Conservation (phyloP, 2,113 vertebrate species). For the Psittacula cyanocephala region DNA sequence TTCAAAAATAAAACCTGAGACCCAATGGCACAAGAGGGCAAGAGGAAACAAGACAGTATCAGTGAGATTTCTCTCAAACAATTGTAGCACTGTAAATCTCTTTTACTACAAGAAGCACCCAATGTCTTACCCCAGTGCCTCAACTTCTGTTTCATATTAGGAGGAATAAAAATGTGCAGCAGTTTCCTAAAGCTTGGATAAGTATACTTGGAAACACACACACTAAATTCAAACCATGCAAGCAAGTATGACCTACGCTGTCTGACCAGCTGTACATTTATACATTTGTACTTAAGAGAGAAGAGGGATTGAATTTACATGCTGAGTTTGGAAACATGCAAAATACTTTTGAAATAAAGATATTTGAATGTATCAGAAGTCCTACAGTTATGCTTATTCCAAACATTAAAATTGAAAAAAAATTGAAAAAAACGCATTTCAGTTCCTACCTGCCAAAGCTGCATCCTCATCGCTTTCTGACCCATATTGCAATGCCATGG, state of each 20-base stretch:
- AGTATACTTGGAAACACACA: not conserved
- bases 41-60: not conserved
- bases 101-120: not conserved
- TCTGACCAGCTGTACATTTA: not conserved
- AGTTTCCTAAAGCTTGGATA: not conserved
- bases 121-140: not conserved
- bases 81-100: not conserved
- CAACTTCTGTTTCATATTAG: not conserved
- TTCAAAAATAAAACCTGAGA: not conserved
- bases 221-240: not conserved
- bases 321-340: not conserved
- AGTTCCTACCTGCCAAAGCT: slow-evolving; percentile 86
- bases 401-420: not conserved
- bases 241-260: not conserved
- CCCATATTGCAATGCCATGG: slow-evolving; percentile 96
- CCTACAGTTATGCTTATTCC: not conserved
- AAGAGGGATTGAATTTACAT: not conserved
- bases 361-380: not conserved
- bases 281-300: not conserved
- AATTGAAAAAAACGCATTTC: not conserved
- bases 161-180: not conserved
- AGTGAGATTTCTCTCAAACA: not conserved
- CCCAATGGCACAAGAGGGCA: not conserved
- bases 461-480: slow-evolving; percentile 98
- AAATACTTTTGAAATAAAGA: not conserved